Conservation (phyloP, 2,113 vertebrate species). For the Ornithorhynchus anatinus region DNA sequence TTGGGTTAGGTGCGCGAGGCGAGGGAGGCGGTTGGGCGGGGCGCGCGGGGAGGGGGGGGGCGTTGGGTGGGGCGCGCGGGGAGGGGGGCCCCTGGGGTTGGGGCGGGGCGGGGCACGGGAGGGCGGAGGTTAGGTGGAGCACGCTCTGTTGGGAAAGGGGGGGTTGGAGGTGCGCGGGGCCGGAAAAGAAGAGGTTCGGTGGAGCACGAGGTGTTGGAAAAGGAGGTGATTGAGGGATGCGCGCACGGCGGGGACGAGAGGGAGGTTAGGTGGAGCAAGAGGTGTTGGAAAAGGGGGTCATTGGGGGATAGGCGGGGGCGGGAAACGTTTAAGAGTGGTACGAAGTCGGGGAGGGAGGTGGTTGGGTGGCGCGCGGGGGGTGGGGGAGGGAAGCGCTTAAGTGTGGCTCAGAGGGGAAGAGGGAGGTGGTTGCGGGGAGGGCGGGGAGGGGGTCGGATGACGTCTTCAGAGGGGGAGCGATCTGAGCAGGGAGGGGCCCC, state of each 20-base stretch:
- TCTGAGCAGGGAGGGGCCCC: rapidly evolving
- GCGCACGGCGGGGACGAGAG: not conserved
- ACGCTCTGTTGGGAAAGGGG: no score
- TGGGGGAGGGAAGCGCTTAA: no score
- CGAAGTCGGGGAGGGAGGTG: not conserved
- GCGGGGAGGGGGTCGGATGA: rapidly evolving
- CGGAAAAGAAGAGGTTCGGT: no score
- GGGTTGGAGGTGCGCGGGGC: rapidly evolving
- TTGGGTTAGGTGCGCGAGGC: not conserved
- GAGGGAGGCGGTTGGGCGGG: not conserved
- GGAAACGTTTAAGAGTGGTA: not conserved
- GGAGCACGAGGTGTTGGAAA: rapidly evolving
- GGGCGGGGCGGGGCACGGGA: not conserved
- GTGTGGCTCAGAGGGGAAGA: rapidly evolving
- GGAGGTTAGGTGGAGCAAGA: not conserved
- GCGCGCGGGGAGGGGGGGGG: not conserved
- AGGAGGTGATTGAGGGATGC: rapidly evolving
- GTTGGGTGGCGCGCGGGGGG: not conserved
- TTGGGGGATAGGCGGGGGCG: not conserved
- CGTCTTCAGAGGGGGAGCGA: rapidly evolving
- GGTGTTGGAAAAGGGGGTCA: not conserved
- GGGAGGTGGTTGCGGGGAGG: not conserved
- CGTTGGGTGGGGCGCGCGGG: rapidly evolving
- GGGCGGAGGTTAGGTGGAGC: not conserved
- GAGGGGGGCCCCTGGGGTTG: rapidly evolving